phyloP scores from a whole-genome alignment of 2,113 vertebrate genomes.

The Pseudorasbora parva region DNA sequence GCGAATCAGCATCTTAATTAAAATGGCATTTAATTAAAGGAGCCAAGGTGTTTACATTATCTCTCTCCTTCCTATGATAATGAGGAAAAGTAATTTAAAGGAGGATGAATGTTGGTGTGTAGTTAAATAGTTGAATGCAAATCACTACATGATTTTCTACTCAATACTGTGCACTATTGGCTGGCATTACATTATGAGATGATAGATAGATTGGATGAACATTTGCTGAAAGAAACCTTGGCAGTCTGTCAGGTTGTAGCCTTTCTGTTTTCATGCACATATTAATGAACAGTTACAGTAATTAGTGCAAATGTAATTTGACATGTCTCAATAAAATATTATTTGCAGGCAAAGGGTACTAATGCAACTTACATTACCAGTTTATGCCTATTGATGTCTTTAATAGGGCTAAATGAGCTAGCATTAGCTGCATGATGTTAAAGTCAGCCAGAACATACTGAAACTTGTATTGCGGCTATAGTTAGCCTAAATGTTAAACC shows the following conservation, averaged over 20 bases:
- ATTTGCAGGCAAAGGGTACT: conserved; percentile 7
- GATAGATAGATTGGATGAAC: conserved; percentile 40
- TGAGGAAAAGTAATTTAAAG: conserved; percentile 56
- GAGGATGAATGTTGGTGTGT: conserved; percentile 47
- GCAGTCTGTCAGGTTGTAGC: conserved; percentile 4
- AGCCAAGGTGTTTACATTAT: conserved; percentile 59
- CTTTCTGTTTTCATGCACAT: conserved; percentile 9
- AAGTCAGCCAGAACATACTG: conserved; percentile 10
- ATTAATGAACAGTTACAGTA: conserved; percentile 27
- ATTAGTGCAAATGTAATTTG: conserved; percentile 36
- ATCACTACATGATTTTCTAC: conserved; percentile 33
- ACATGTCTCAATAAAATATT: conserved; percentile 29
- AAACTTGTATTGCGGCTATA: neutral
- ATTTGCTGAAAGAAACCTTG: conserved; percentile 40
- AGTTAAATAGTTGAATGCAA: conserved; percentile 57
- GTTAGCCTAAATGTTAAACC: neutral
- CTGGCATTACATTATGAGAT: conserved; percentile 42
- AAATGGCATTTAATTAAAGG: conserved; percentile 62
- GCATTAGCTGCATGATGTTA: neutral
- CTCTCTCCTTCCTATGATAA: conserved; percentile 52
- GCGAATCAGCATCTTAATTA: conserved; percentile 61
- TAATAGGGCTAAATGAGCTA: conserved; percentile 19
- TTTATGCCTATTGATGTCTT: conserved; percentile 10
- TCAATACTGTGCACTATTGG: conserved; percentile 3
- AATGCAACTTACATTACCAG: conserved; percentile 2